Percentiles rank a stretch among this genome's conserved stretches.
Conservation (phyloP, 2,797 vertebrate genomes). For the Falco biarmicus region DNA sequence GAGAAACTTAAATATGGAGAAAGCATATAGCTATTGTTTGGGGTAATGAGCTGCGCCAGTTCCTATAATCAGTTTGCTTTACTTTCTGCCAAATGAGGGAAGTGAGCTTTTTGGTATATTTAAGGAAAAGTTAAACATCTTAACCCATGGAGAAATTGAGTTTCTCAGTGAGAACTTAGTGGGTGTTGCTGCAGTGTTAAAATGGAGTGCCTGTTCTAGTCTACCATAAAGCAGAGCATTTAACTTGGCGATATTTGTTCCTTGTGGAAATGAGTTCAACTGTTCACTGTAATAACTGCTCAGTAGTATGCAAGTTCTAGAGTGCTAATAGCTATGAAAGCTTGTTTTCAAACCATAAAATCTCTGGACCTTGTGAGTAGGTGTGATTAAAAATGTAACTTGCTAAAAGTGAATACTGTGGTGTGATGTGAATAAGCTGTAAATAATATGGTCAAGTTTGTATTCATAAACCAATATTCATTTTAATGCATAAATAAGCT, state of each 20-base stretch:
- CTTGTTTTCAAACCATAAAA: not conserved
- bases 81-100: not conserved
- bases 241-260: not conserved
- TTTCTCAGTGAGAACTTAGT: not conserved
- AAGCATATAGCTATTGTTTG: not conserved
- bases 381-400: not conserved
- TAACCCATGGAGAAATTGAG: not conserved
- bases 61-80: not conserved
- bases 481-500: too few species aligned
- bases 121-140: not conserved
- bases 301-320: not conserved
- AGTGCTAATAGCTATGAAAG: not conserved
- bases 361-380: not conserved
- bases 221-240: not conserved
- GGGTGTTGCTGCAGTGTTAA: not conserved
- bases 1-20: not conserved
- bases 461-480: too few species aligned
- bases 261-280: not conserved
- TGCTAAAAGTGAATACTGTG: not conserved
- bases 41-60: not conserved
- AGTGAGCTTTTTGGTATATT: not conserved
- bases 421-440: too few species aligned
- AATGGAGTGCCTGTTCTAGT: not conserved
- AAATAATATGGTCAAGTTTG: too few species aligned
- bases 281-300: not conserved